These are phyloP conservation scores for Perithous albicinctus DNA, from an alignment of 2,888 invertebrate genomes.

Conservation along the genomic window DNA sequence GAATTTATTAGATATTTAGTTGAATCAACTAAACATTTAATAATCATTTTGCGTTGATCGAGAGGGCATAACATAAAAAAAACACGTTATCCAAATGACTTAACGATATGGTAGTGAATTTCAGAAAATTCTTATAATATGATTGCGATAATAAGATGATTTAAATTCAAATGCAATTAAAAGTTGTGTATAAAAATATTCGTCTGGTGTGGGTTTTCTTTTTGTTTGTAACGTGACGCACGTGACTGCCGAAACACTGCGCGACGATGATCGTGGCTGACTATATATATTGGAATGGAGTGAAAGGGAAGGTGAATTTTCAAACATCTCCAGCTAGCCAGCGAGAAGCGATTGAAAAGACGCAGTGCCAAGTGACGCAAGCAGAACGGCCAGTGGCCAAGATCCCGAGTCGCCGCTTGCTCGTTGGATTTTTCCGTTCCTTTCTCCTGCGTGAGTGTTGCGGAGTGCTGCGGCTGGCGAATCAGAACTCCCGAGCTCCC, in stretches of 20 bases:
- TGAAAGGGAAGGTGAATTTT: constrained; percentile 81
- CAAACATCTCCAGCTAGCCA: constrained; percentile 69
- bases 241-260: constrained; percentile 11
- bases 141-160: not conserved
- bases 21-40: no score
- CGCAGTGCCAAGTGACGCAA: constrained; percentile 25
- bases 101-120: not conserved
- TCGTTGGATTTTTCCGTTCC: constrained; percentile 48
- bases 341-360: constrained; percentile 38
- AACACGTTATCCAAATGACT: no score
- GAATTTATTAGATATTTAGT: no score
- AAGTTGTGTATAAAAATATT: not conserved
- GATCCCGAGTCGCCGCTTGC: constrained; percentile 26
- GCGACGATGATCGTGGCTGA: constrained; percentile 16
- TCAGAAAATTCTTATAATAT: not conserved
- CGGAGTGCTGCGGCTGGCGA: constrained; percentile 45
- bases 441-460: constrained; percentile 51
- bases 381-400: constrained; percentile 44
- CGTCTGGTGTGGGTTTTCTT: not conserved
- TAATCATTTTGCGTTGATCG: no score
- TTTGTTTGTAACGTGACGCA: not conserved
- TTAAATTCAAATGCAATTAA: not conserved
- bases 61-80: no score
- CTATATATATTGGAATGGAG: constrained; percentile 69
- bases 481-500: constrained; percentile 43